Conservation (phyloP, 2,888 invertebrate genomes). For the Caenorhabditis sinica region DNA sequence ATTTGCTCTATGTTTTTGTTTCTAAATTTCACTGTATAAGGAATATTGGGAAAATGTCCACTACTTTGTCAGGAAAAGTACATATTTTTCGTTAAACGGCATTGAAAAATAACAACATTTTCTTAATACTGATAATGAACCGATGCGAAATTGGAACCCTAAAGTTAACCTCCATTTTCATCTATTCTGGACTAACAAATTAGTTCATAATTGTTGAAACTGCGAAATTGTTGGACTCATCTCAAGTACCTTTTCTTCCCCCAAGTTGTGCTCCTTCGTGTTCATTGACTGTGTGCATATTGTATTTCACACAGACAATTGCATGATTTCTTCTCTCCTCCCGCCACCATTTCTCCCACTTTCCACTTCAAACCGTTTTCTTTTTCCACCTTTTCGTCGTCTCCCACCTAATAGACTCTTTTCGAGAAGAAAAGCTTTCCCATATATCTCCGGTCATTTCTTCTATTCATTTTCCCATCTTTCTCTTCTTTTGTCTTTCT, state of each 20-base stretch:
- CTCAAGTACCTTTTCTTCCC: background rate
- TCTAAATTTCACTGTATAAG: too few species aligned
- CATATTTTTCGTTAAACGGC: too few species aligned
- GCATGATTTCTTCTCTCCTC: conserved; percentile 41
- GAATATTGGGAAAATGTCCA: too few species aligned
- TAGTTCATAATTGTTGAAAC: conserved; percentile 1
- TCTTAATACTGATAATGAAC: too few species aligned
- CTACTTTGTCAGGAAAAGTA: too few species aligned
- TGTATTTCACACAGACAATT: conserved; percentile 57
- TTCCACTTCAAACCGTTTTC: conserved; percentile 38
- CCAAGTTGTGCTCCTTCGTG: conserved; percentile 6
- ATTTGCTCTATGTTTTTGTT: too few species aligned
- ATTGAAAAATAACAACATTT: too few species aligned
- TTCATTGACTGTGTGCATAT: conserved; percentile 35
- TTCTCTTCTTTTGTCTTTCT: conserved; percentile 1
- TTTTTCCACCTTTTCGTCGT: conserved; percentile 6
- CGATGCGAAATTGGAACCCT: too few species aligned
- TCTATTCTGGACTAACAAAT: background rate
- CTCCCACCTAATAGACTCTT: conserved; percentile 39
- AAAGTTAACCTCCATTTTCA: background rate
- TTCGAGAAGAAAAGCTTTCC: conserved; percentile 22
- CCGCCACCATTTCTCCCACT: background rate
- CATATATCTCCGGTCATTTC: conserved; percentile 21
- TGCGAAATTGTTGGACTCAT: background rate
- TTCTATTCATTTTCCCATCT: conserved; percentile 24